Evolutionary conservation across 35 echinoderm and acorn worm species (phyloP).

Genomic region (Eucidaris tribuloides): DNA sequence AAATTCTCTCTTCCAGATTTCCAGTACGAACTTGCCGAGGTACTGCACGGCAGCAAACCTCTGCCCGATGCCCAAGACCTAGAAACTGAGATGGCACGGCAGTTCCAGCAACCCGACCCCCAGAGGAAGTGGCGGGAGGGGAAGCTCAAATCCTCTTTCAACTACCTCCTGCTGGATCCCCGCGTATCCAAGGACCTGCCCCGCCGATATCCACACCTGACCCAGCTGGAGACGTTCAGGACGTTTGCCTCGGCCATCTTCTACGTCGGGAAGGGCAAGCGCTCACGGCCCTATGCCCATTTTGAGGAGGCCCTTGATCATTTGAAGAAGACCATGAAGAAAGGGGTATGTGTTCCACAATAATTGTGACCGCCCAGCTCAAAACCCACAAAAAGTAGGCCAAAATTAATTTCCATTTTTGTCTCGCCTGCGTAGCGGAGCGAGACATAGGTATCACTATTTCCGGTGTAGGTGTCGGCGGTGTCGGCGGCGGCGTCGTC

Average conservation of each 20-base stretch:
- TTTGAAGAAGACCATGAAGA: conserved; percentile 26
- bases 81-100: conserved; percentile 48
- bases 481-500: no score
- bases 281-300: conserved; percentile 84
- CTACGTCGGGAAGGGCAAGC: conserved; percentile 96
- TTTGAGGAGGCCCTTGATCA: conserved; percentile 88
- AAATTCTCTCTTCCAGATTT: conserved; percentile 64
- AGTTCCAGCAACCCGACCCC: conserved; percentile 67
- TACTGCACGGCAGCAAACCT: conserved; percentile 27
- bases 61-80: conserved; percentile 8
- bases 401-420: no score
- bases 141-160: conserved; percentile 84
- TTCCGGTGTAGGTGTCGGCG: no score
- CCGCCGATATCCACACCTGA: conserved; percentile 13
- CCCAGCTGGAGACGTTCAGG: conserved; percentile 46
- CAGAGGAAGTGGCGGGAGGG: conserved; percentile 91
- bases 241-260: conserved; percentile 81
- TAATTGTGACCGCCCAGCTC: no score
- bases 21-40: conserved; percentile 56
- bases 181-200: conserved; percentile 83
- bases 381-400: no score
- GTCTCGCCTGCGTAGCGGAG: no score
- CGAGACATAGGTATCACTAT: no score
- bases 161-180: conserved; percentile 88
- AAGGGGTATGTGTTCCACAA: conserved; percentile 8